A percentile compares a stretch with the other conserved stretches of the same genome.
Conservation (phyloP, 2,113 vertebrate species). For the Cyanoderma ruficeps region DNA sequence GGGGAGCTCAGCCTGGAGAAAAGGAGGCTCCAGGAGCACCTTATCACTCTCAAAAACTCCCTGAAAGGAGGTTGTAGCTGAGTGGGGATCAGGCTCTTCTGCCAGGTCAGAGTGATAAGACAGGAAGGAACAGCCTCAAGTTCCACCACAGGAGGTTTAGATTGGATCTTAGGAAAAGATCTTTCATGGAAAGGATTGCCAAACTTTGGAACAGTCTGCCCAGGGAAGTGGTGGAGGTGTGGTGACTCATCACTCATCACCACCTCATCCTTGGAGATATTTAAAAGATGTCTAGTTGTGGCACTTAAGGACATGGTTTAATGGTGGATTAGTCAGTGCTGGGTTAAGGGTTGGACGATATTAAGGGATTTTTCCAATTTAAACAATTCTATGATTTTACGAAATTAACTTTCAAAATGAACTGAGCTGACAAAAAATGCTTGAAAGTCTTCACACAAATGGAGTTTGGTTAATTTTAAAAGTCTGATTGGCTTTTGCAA, state of each 20-base stretch:
- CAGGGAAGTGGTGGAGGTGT: not conserved
- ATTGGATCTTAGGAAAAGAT: not conserved
- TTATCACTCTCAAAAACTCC: fast-evolving
- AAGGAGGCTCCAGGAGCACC: not conserved
- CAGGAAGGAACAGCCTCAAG: not conserved
- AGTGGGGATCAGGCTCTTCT: not conserved
- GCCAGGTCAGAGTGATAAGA: not conserved
- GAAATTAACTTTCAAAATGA: not conserved
- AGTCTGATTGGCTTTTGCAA: not conserved
- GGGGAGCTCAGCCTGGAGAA: not conserved
- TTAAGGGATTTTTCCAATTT: not conserved
- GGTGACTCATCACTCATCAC: no score
- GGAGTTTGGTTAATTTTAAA: not conserved
- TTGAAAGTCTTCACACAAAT: not conserved
- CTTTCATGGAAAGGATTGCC: not conserved
- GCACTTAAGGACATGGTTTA: not conserved
- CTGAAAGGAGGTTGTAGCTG: not conserved
- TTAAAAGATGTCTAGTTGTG: not conserved
- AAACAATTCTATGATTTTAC: not conserved
- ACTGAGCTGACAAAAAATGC: not conserved
- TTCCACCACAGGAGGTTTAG: not conserved
- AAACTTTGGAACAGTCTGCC: not conserved
- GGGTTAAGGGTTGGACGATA: not conserved
- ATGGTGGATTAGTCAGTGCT: not conserved
- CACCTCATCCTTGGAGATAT: not conserved